phyloP scores from a whole-genome alignment of 2,113 vertebrate genomes.

The Aix galericulata region DNA sequence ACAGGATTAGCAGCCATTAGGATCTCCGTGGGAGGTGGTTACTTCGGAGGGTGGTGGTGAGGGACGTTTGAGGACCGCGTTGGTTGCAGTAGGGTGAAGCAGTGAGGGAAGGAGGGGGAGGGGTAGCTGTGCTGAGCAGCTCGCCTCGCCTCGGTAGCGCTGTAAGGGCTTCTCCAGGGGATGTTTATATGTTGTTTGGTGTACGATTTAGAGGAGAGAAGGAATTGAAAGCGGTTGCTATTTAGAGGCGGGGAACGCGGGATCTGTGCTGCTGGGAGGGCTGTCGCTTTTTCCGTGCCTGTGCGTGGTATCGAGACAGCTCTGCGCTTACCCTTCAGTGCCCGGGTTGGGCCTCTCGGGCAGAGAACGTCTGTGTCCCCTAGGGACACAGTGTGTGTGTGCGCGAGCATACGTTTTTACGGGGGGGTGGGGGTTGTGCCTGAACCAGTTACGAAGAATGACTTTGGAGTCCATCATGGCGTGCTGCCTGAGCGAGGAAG shows the following conservation, averaged over 20 bases:
- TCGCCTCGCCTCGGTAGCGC: not conserved
- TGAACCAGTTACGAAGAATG: constrained; percentile 76
- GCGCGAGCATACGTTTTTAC: constrained; percentile 54
- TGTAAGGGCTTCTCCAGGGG: not conserved
- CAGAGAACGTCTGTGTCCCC: constrained; percentile 23
- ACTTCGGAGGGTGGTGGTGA: not conserved
- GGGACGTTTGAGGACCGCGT: not conserved
- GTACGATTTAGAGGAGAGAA: constrained; percentile 47
- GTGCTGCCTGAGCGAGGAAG: constrained; percentile 86
- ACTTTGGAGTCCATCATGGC: constrained; percentile 87
- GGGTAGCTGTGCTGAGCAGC: not conserved
- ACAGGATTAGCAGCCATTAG: constrained; percentile 41
- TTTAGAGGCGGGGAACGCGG: not conserved
- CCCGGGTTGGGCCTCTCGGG: not conserved
- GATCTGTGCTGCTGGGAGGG: not conserved
- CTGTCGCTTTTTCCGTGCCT: not conserved
- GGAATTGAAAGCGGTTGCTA: constrained; percentile 22
- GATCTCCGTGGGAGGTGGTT: constrained; percentile 12
- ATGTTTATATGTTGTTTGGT: constrained; percentile 45
- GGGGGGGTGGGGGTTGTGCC: constrained; percentile 63
- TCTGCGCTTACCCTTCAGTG: not conserved
- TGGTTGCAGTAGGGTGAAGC: not conserved
- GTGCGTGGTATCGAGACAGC: not conserved
- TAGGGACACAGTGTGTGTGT: constrained; percentile 52
- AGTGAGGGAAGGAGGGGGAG: not conserved